Percentiles rank a stretch among this genome's conserved stretches.
Conservation (phyloP, 1,140 invertebrate species). For the Nasonia giraulti region DNA sequence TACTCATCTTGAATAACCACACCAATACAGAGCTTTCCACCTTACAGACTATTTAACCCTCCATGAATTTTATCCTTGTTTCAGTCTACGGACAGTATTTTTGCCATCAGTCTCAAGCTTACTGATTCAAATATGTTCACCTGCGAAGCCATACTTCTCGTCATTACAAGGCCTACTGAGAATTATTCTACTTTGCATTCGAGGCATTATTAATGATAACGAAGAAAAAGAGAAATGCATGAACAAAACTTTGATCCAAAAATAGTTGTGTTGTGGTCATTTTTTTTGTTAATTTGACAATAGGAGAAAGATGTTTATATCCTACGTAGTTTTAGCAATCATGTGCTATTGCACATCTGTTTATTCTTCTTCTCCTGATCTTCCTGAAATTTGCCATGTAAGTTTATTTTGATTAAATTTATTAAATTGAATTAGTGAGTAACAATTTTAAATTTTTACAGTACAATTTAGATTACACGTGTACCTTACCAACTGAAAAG, state of each 20-base stretch:
- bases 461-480: slow-evolving; percentile 38
- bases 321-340: background rate
- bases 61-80: too few species aligned
- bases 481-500: slow-evolving; percentile 4
- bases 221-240: slow-evolving; percentile 26
- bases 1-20: too few species aligned
- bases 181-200: background rate
- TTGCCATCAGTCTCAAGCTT: background rate
- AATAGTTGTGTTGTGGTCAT: background rate
- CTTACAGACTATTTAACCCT: too few species aligned
- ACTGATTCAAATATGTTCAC: background rate
- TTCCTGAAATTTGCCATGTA: slow-evolving; percentile 11
- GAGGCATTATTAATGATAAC: background rate
- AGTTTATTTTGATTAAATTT: slow-evolving; percentile 8
- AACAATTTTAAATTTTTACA: background rate
- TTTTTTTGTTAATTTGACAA: slow-evolving; percentile 12
- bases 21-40: too few species aligned
- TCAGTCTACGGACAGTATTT: too few species aligned
- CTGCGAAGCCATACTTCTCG: background rate
- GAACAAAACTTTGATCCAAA: background rate
- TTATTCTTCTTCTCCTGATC: background rate
- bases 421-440: background rate
- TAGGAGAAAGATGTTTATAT: slow-evolving; percentile 18
- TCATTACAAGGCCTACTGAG: background rate
- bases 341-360: background rate